Percentiles rank a stretch among this genome's conserved stretches.
Evolutionary conservation across 1,140 invertebrate species (phyloP).

Genomic region (Neotoxoptera formosana): DNA sequence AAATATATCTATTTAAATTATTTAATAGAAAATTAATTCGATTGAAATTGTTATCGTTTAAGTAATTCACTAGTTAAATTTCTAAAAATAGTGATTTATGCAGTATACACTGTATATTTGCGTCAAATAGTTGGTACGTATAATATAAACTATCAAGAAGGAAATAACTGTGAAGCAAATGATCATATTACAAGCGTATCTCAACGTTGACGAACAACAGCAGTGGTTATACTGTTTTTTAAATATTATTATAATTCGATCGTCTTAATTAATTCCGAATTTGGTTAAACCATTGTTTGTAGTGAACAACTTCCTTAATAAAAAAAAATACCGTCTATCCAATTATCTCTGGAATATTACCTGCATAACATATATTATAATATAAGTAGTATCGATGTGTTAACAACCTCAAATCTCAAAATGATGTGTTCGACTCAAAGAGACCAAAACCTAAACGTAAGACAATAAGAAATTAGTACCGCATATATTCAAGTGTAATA

Average conservation of each 20-base stretch:
- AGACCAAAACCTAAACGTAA: neutral
- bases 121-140: neutral
- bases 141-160: neutral
- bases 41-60: neutral
- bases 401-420: neutral
- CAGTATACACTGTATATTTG: neutral
- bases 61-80: neutral
- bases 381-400: neutral
- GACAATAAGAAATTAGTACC: neutral
- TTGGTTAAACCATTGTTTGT: constrained; percentile 32
- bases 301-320: constrained; percentile 40
- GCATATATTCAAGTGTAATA: neutral
- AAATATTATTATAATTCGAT: constrained; percentile 37
- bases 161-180: neutral
- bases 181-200: neutral
- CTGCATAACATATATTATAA: neutral
- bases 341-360: neutral
- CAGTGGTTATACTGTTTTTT: constrained; percentile 19
- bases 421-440: neutral
- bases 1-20: neutral
- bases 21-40: neutral
- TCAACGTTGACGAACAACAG: neutral
- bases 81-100: neutral
- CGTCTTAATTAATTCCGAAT: neutral
- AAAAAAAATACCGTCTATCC: neutral